These are phyloP conservation scores for Pleuronectes platessa DNA, from an alignment of 2,113 vertebrate genomes.

Conservation along the genomic window DNA sequence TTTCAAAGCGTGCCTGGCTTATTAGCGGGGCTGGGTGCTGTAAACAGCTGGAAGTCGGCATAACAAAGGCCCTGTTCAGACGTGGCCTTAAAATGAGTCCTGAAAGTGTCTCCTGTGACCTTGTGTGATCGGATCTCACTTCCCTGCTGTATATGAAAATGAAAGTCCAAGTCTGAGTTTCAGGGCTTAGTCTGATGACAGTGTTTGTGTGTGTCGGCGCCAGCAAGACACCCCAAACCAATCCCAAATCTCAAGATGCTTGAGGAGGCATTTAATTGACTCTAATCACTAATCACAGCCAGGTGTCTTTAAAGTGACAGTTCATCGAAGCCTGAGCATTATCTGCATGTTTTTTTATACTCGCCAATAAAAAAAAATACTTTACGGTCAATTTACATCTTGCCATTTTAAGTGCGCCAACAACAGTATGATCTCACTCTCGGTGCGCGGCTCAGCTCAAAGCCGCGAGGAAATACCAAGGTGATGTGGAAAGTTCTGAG, in stretches of 20 bases:
- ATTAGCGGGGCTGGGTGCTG: too few species aligned
- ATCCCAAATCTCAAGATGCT: neutral
- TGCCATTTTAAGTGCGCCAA: constrained; percentile 19
- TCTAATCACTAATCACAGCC: too few species aligned
- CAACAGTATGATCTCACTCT: constrained; percentile 61
- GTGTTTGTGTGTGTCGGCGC: neutral
- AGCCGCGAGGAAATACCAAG: constrained; percentile 15
- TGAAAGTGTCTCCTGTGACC: too few species aligned
- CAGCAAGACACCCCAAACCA: neutral
- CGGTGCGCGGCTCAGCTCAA: constrained; percentile 22
- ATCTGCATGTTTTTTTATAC: neutral
- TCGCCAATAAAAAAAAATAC: constrained; percentile 25
- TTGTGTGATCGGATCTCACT: too few species aligned
- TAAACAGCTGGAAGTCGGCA: too few species aligned
- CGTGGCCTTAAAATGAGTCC: too few species aligned
- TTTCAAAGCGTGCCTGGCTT: too few species aligned
- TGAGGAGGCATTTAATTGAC: too few species aligned
- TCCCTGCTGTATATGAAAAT: too few species aligned
- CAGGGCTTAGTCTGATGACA: too few species aligned
- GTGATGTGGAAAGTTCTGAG: constrained; percentile 46
- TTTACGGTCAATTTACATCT: constrained; percentile 52
- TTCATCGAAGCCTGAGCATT: constrained; percentile 23
- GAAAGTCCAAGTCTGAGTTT: too few species aligned
- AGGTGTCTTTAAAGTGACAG: constrained; percentile 13
- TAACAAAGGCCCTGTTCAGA: too few species aligned